Base-by-base conservation (phyloP, 2,888 invertebrate species). In the Acanthosoma haemorrhoidale region DNA sequence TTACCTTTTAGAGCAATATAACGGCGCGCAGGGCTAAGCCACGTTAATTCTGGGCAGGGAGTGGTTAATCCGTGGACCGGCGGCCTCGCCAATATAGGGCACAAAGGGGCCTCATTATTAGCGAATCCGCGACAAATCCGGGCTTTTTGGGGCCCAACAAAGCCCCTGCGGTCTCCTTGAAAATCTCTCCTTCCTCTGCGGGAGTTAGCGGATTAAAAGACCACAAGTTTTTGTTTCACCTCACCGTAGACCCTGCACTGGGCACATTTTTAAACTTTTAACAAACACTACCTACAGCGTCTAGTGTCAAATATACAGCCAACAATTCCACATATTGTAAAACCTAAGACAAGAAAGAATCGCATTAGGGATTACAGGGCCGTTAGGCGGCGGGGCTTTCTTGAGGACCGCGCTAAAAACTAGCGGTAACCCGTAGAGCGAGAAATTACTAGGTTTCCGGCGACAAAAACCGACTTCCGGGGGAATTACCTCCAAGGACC, bases 381-480 rank as follows among this genome's bases (percentile, higher is more conserved):
- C 25, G 8, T 3, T n/a, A 51, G 51, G 51, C 51, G 51, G n/a
- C 51, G 13, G 29, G n/a, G 21, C 41, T 18, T 5, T 11, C 43
- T 2, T 18, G 15, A 1, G 41, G 16, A 16, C 41, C 16, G 15
- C 36, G 60, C 34, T 60, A 31, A 60, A 60, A 60, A 34, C 36
- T 31, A 31, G n/a, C 31, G 60, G 16, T n/a, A 15, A 13, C 36
- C 36, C 18, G 18, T 36, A 4, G 61, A 61, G 34, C 61, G 61
- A 34, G 61, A 61, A 61, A 61, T 61, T 61, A 34, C 61, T 61
- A 18, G 21, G 21, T 36, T 61, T 61, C 61, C 61, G 61, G 36
- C 21, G 18, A 21, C 61, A 61, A 61, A 61, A 61, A 61, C 61
- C 21, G n/a, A 21, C 61, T 61, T 61, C 61, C 61, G 61, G 61